These are phyloP conservation scores for Sminthurinus aureus DNA, from an alignment of 2,888 invertebrate species.

Conservation along the genomic window DNA sequence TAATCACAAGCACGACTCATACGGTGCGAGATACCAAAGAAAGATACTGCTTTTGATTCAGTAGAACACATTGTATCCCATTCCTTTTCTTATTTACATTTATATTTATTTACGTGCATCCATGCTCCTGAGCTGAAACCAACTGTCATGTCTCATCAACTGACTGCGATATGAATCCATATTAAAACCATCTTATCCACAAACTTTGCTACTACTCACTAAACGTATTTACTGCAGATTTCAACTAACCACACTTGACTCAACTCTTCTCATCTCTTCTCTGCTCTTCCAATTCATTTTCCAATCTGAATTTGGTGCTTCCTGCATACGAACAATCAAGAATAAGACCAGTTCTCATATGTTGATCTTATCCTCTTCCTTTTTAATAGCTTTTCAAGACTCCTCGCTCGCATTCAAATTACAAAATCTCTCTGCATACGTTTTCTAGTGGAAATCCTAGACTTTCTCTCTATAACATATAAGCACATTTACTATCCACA, in stretches of 20 bases:
- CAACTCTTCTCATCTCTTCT: not conserved
- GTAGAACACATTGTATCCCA: no score
- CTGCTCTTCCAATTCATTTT: not conserved
- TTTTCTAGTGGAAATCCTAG: no score
- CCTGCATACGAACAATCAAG: no score
- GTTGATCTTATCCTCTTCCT: not conserved
- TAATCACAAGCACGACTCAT: conserved; percentile 42
- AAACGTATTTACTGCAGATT: not conserved
- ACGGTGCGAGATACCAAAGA: conserved; percentile 38
- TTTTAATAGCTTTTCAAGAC: not conserved
- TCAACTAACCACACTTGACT: not conserved
- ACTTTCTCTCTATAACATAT: no score
- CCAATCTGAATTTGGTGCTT: no score
- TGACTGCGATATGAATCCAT: not conserved
- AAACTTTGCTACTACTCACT: not conserved
- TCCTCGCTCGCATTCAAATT: not conserved
- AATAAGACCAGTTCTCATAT: no score
- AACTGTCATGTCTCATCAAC: conserved; percentile 38
- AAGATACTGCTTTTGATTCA: conserved; percentile 1
- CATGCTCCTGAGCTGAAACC: not conserved
- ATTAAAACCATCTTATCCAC: conserved; percentile 4
- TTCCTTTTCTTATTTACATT: no score
- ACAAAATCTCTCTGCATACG: not conserved
- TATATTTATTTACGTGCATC: no score
- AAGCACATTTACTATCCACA: no score